phyloP scores from a whole-genome alignment of 2,888 invertebrate species.

The Graphium colonna region DNA sequence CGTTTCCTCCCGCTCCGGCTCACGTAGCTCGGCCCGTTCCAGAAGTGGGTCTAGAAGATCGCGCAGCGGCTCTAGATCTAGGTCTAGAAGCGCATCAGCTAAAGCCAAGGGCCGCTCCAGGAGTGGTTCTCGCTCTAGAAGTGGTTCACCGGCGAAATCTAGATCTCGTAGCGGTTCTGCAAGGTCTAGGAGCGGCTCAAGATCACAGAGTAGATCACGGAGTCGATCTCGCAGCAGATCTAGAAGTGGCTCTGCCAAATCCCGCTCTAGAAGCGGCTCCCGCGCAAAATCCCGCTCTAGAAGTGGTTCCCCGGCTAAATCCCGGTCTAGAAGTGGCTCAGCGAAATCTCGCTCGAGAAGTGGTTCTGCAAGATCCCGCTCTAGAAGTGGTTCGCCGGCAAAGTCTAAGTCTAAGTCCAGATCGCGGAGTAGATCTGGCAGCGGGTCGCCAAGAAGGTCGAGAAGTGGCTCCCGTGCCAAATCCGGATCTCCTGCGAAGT shows the following conservation, averaged over 20 bases:
- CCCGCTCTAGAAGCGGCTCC: conserved; percentile 41
- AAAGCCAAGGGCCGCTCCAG: conserved; percentile 25
- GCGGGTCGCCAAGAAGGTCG: conserved; percentile 24
- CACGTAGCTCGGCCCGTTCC: conserved; percentile 32
- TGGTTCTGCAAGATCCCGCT: conserved; percentile 31
- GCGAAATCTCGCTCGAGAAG: conserved; percentile 36
- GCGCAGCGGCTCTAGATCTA: conserved; percentile 33
- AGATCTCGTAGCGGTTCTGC: conserved; percentile 36
- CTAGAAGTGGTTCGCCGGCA: conserved; percentile 32
- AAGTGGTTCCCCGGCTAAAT: conserved; percentile 40
- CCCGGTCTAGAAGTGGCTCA: conserved; percentile 35
- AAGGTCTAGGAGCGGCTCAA: conserved; percentile 36
- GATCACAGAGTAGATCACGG: too few species aligned
- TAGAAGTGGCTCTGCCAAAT: conserved; percentile 38
- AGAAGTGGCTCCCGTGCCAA: conserved; percentile 32
- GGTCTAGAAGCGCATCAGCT: conserved; percentile 36
- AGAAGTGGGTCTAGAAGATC: conserved; percentile 33
- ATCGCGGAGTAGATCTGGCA: conserved; percentile 37
- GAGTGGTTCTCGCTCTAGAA: too few species aligned
- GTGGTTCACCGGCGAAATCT: conserved; percentile 30
- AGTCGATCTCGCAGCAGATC: conserved; percentile 28
- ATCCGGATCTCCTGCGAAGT: conserved; percentile 27
- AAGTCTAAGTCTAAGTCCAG: conserved; percentile 33
- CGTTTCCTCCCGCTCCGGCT: conserved; percentile 39
- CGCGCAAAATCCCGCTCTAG: conserved; percentile 36